Evolutionary conservation across 2,888 invertebrate genomes (phyloP), one percentile per base, ranked within the genome.

Genomic region (Xestia sexstrigata): DNA sequence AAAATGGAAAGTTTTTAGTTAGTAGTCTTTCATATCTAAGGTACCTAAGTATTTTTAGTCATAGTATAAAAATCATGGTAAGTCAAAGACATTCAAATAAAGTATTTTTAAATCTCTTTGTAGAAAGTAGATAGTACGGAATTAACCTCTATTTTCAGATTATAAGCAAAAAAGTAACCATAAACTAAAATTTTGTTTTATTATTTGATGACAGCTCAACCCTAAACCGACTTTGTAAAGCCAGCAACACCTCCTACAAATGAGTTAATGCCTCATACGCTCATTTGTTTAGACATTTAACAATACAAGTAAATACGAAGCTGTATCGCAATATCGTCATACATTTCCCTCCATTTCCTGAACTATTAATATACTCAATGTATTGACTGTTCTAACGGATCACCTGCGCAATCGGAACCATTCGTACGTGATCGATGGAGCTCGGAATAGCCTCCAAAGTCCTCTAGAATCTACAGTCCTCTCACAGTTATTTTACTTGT

Each of bases 341-440:
- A 23, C 13, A 72, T 30, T 68, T 65, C 70, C 76, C 23, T 13
- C 47, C 65, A 49, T 76, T 76, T 73, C 74, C 74, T 62, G 65
- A 39, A 70, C 85, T 69, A 85, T 82, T 83, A 85, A 82, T 85
- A 81, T 52, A 62, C 60, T 74, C 67, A 15, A 68, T 83, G 66
- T 77, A 83, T 85, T 77, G 85, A 85, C 85, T 66, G 79, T 65
- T 74, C 42, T 79, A 82, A 87, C 78, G 73, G 69, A 86, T 87
- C 77, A 82, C 85, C 75, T 71, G 30, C 55, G 72, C 30, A 82
- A 76, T 85, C 74, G 85, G 76, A 79, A 71, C 76, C 69, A 65
- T 81, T 78, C 58, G 81, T 20, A 47, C 70, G 71, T 86, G 87
- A 88, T 87, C 78, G 86, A 87, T 86, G 55, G 65, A 72, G 55